Percentiles rank a stretch among this genome's conserved stretches.
phyloP scores from a whole-genome alignment of 2,113 vertebrate genomes.

The Ardeotis arabs region DNA sequence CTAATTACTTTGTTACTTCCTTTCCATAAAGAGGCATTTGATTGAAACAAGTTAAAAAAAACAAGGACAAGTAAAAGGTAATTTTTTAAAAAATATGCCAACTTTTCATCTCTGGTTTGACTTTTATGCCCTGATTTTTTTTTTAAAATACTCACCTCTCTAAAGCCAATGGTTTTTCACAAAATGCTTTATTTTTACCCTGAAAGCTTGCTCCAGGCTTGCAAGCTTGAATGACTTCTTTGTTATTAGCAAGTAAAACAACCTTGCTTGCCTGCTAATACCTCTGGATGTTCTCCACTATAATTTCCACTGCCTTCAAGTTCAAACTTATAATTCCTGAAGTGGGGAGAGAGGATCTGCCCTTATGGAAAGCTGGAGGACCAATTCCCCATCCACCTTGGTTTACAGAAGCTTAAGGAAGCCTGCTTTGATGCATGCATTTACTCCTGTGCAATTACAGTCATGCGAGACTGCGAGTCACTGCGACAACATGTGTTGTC shows the following conservation, averaged over 20 bases:
- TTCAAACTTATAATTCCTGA: neutral
- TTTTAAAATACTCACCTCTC: neutral
- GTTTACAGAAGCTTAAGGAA: neutral
- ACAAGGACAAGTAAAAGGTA: neutral
- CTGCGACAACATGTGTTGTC: rapidly evolving
- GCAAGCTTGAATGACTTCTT: neutral
- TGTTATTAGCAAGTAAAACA: neutral
- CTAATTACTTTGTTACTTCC: slow-evolving; percentile 32
- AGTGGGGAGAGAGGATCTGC: neutral
- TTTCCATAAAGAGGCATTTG: neutral
- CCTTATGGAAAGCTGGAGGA: neutral
- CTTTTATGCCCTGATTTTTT: neutral
- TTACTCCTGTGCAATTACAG: neutral
- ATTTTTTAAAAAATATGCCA: neutral
- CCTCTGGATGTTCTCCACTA: neutral
- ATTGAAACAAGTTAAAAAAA: neutral
- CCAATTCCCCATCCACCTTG: neutral
- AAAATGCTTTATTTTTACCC: neutral
- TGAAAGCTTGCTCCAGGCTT: neutral
- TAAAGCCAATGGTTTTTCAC: neutral
- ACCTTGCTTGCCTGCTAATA: neutral
- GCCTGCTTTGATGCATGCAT: neutral
- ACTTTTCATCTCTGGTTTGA: neutral
- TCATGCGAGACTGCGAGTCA: neutral
- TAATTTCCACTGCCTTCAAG: neutral